Base-by-base conservation (phyloP, 2,888 invertebrate genomes). In the Liopterus haemorrhoidalis region DNA sequence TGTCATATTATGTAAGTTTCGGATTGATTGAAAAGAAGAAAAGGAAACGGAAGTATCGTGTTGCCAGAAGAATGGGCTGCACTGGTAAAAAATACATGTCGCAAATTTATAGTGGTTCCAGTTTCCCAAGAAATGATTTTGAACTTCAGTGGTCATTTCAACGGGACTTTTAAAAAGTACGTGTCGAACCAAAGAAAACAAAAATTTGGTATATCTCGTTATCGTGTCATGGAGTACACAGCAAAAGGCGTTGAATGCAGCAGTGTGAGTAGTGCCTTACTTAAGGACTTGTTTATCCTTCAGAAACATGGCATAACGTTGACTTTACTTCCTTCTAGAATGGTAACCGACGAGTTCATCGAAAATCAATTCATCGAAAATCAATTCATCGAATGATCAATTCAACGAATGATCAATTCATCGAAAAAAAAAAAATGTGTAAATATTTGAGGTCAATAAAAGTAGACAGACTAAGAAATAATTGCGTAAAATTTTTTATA, bases 231-330 rank as follows among this genome's bases (percentile, higher is more conserved):
- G 25, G 39, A 44, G 37, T 47, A 47, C 37, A 42, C 37, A 42
- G 41, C 27, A 42, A 47, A 47, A 36, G 32, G 48, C 37, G 49
- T 46, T 30, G 38, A 49, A 46, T 49, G 37, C 46, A 49, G 49
- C 38, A 49, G 44, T 44, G 35, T 22, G 37, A 41, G 41, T 41
- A 46, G 44, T 49, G 51, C 46, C 41, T 47, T 30, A 12, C 48
- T 48, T 44, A 49, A 48, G 43, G 35, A 48, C 40, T 48, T 48
- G 43, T 44, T 49, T 42, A 49, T 31, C 28, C 47, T 49, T 46
- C 42, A 49, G 30, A 47, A 43, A 48, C 43, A 42, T 49, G 39
- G 47, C 40, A 41, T 46, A 41, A 49, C 36, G 37, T 41, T 49
- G 46, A 49, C 49, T 37, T 32, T 45, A 41, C 37, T 35, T 48